Conservation (phyloP, 35 echinoderm and acorn worm genomes). For the Acanthaster planci region DNA sequence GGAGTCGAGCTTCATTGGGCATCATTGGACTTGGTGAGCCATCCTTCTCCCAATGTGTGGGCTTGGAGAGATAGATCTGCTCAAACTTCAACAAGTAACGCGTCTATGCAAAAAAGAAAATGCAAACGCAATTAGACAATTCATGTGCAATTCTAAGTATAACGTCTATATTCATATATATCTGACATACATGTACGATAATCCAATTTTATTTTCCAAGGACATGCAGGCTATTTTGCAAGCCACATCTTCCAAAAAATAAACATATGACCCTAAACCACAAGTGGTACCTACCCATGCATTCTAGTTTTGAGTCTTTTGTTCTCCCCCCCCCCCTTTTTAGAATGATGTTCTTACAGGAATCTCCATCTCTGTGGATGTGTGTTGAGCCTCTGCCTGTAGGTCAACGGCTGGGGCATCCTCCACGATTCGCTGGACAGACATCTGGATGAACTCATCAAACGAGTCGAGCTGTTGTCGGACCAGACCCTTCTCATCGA, state of each 20-base stretch:
- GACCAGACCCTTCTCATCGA: slow-evolving; percentile 96
- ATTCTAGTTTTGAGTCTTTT: too few species aligned
- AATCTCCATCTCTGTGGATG: slow-evolving; percentile 78
- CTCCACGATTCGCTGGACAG: slow-evolving; percentile 92
- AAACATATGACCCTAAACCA: too few species aligned
- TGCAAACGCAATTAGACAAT: background rate
- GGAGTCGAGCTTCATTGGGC: slow-evolving; percentile 90
- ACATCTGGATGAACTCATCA: slow-evolving; percentile 98
- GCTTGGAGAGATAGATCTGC: slow-evolving; percentile 98
- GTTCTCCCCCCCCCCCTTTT: background rate
- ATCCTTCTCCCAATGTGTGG: slow-evolving; percentile 99
- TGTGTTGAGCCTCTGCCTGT: slow-evolving; percentile 86
- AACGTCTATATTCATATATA: too few species aligned
- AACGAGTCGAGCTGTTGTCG: slow-evolving; percentile 91
- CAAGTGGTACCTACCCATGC: too few species aligned
- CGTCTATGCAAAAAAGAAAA: slow-evolving; percentile 56
- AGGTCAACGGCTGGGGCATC: slow-evolving; percentile 90
- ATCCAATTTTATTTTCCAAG: too few species aligned
- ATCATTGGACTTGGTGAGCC: slow-evolving; percentile 97
- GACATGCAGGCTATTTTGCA: too few species aligned
- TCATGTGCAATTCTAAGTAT: too few species aligned
- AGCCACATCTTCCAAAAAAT: too few species aligned
- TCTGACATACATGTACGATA: too few species aligned
- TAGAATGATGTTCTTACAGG: slow-evolving; percentile 56
- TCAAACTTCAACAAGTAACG: slow-evolving; percentile 95